phyloP scores from a whole-genome alignment of 2,797 vertebrate genomes.

The Labroides dimidiatus region DNA sequence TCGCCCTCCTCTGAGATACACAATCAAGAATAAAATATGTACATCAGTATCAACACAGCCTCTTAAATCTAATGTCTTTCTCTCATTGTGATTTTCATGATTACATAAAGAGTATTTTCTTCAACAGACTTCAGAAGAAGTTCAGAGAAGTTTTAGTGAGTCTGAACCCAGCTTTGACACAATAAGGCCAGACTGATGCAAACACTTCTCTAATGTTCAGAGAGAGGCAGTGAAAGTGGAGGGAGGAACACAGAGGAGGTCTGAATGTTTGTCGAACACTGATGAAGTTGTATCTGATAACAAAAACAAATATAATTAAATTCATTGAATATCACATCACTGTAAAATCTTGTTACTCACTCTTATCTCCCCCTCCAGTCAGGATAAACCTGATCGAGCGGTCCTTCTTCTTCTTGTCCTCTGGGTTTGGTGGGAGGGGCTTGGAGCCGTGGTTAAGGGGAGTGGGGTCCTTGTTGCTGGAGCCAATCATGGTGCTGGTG shows the following conservation, averaged over 20 bases:
- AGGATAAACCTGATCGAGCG: slow-evolving; percentile 93
- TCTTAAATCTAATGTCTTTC: too few relatives aligned
- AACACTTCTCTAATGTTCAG: background rate
- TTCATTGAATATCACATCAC: too few relatives aligned
- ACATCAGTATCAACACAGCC: too few relatives aligned
- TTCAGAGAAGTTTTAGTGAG: background rate
- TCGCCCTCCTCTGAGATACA: too few relatives aligned
- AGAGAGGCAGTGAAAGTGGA: background rate
- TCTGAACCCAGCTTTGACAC: slow-evolving; percentile 13
- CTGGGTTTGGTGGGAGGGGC: slow-evolving; percentile 94
- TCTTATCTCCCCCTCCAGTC: slow-evolving; percentile 92
- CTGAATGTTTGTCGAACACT: background rate
- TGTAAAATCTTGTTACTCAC: slow-evolving; percentile 71
- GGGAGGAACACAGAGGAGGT: background rate
- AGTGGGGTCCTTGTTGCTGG: slow-evolving; percentile 88
- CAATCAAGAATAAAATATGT: too few relatives aligned
- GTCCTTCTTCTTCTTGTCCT: slow-evolving; percentile 96
- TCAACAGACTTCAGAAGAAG: background rate
- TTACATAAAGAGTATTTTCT: too few relatives aligned
- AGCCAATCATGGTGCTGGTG: slow-evolving; percentile 95
- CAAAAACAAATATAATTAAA: too few relatives aligned
- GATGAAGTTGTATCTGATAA: background rate
- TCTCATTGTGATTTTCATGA: too few relatives aligned
- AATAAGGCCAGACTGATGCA: slow-evolving; percentile 4
- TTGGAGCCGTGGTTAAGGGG: slow-evolving; percentile 93